Conservation (phyloP, 2,797 vertebrate species). For the Poecilia gillii region DNA sequence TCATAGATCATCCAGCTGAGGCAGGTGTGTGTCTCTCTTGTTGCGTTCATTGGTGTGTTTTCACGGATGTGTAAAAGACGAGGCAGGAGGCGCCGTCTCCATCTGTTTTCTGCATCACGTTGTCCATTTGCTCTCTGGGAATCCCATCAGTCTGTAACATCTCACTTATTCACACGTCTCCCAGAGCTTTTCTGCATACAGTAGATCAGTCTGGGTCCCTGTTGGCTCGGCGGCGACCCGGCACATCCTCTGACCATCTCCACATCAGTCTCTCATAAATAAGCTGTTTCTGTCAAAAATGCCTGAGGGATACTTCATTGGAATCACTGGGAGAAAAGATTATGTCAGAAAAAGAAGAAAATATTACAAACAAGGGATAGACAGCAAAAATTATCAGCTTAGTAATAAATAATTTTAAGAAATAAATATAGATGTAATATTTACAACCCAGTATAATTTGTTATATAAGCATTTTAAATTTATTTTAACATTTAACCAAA, state of each 20-base stretch:
- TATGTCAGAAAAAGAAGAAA: not conserved
- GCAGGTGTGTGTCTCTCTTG: slow-evolving; percentile 63
- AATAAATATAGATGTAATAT: not conserved
- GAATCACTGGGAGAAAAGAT: not conserved
- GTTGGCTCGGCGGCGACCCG: slow-evolving; percentile 51
- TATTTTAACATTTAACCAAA: not conserved
- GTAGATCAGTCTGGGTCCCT: slow-evolving; percentile 35
- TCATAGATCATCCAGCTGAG: slow-evolving; percentile 56
- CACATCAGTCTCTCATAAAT: slow-evolving; percentile 24
- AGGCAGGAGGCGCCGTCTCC: slow-evolving; percentile 57
- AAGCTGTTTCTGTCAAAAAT: slow-evolving; percentile 32
- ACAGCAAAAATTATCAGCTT: not conserved
- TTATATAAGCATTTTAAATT: too few relatives aligned
- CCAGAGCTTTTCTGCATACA: slow-evolving; percentile 28
- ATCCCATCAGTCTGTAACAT: slow-evolving; percentile 82
- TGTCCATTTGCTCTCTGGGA: slow-evolving; percentile 79
- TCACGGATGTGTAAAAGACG: slow-evolving; percentile 26
- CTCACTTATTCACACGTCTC: slow-evolving; percentile 82
- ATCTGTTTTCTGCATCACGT: slow-evolving; percentile 83
- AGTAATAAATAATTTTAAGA: not conserved
- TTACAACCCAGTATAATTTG: not conserved
- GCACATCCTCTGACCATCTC: slow-evolving; percentile 43
- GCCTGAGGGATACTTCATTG: slow-evolving; percentile 10
- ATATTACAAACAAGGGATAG: not conserved
- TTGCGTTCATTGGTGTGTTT: slow-evolving; percentile 32